phyloP scores from a whole-genome alignment of 2,888 invertebrate species.

The Elegia similella region DNA sequence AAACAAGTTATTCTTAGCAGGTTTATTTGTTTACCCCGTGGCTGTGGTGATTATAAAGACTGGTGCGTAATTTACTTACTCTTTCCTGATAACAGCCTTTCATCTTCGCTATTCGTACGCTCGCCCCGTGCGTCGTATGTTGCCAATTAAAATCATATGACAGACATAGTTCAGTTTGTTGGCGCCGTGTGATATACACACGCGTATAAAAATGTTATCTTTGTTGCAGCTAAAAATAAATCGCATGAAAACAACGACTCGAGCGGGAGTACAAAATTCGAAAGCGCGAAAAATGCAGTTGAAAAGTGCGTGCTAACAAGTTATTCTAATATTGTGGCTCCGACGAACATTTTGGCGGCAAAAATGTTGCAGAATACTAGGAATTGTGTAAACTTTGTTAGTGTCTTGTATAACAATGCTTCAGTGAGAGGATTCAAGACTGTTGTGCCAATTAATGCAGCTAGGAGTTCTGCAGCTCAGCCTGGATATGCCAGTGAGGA shows the following conservation, averaged over 20 bases:
- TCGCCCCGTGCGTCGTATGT: conserved; percentile 30
- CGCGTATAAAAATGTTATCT: conserved; percentile 52
- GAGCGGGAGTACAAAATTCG: conserved; percentile 53
- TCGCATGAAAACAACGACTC: conserved; percentile 67
- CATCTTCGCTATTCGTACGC: background rate
- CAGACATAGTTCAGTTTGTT: conserved; percentile 40
- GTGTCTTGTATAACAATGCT: conserved; percentile 55
- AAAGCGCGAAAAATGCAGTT: conserved; percentile 42
- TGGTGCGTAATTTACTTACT: background rate
- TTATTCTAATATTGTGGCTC: conserved; percentile 31
- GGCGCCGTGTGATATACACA: conserved; percentile 59
- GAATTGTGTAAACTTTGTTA: conserved; percentile 56
- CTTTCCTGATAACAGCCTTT: background rate
- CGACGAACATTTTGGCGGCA: conserved; percentile 19
- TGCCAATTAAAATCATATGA: conserved; percentile 75
- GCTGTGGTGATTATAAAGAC: background rate
- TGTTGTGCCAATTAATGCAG: conserved; percentile 43
- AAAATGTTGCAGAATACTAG: conserved; percentile 73
- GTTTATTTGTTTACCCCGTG: background rate
- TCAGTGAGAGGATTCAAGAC: conserved; percentile 57
- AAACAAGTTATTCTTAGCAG: background rate
- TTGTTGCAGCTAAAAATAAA: conserved; percentile 75
- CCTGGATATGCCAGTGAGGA: conserved; percentile 70
- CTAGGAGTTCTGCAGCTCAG: conserved; percentile 59
- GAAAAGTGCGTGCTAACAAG: conserved; percentile 28